Conservation (phyloP, 2,797 vertebrate genomes). For the Muscicapa comitata region DNA sequence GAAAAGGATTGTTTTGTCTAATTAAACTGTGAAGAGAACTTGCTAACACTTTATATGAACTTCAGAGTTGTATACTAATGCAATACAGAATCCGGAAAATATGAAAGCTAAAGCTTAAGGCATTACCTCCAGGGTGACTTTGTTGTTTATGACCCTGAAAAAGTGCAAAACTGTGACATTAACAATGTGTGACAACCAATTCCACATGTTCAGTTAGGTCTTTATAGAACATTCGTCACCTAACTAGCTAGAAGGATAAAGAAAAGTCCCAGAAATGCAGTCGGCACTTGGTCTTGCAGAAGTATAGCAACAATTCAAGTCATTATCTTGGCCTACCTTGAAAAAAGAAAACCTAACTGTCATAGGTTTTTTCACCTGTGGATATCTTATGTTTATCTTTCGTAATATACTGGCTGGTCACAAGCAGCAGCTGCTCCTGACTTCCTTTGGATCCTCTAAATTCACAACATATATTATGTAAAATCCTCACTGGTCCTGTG, state of each 20-base stretch:
- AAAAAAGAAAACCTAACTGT: neutral
- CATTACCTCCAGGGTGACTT: neutral
- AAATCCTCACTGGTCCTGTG: slow-evolving; percentile 72
- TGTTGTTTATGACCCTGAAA: neutral
- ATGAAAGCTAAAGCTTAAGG: no score
- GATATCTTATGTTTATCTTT: slow-evolving; percentile 55
- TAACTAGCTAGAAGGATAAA: neutral
- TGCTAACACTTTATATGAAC: no score
- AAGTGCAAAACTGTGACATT: neutral
- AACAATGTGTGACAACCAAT: slow-evolving; percentile 2
- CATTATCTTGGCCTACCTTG: neutral
- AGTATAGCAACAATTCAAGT: neutral
- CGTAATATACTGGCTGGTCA: slow-evolving; percentile 73
- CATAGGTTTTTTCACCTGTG: neutral
- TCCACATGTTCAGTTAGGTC: neutral
- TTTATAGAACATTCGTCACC: neutral
- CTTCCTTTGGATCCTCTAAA: slow-evolving; percentile 72
- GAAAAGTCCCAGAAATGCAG: neutral
- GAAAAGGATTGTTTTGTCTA: no score
- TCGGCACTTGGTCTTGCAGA: neutral
- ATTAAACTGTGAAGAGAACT: no score
- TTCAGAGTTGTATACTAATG: no score
- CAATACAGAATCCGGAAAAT: no score
- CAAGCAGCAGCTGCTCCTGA: slow-evolving; percentile 73
- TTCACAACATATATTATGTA: slow-evolving; percentile 73